These are phyloP conservation scores for Poeciliopsis retropinna DNA, from an alignment of 2,113 vertebrate genomes.

Conservation along the genomic window DNA sequence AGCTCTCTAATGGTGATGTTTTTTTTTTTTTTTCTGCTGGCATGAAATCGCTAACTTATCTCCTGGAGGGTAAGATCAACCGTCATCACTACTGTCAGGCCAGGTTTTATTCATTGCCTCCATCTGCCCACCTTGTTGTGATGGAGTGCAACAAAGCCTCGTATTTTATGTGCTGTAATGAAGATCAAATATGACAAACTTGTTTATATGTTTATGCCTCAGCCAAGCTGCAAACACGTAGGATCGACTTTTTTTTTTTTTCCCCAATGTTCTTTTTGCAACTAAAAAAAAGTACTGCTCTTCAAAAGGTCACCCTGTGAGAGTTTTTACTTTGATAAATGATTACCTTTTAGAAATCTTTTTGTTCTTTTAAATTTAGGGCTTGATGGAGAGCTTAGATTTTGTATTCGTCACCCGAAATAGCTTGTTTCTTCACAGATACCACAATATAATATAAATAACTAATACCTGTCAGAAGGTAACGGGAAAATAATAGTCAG, in stretches of 20 bases:
- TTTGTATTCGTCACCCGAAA: no score
- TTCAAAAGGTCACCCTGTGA: not conserved
- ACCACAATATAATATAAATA: no score
- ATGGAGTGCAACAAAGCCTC: constrained; percentile 54
- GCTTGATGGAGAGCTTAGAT: no score
- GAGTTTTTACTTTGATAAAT: not conserved
- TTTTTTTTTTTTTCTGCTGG: constrained; percentile 57
- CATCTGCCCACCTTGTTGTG: constrained; percentile 51
- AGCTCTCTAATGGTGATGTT: constrained; percentile 68
- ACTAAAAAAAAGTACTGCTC: not conserved
- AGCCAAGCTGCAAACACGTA: constrained; percentile 1
- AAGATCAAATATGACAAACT: constrained; percentile 49
- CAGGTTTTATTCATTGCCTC: constrained; percentile 65
- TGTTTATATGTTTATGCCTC: constrained; percentile 14
- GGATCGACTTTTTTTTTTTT: not conserved
- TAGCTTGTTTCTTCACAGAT: no score
- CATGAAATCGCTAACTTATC: constrained; percentile 72
- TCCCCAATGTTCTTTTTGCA: not conserved
- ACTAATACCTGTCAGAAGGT: no score
- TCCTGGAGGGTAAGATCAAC: constrained; percentile 63
- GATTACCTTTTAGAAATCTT: no score
- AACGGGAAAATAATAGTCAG: no score
- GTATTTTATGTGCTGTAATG: constrained; percentile 59
- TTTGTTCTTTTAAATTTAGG: no score
- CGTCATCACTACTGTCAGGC: constrained; percentile 69